phyloP scores from a whole-genome alignment of 2,113 vertebrate genomes.

The Argyrosomus japonicus region DNA sequence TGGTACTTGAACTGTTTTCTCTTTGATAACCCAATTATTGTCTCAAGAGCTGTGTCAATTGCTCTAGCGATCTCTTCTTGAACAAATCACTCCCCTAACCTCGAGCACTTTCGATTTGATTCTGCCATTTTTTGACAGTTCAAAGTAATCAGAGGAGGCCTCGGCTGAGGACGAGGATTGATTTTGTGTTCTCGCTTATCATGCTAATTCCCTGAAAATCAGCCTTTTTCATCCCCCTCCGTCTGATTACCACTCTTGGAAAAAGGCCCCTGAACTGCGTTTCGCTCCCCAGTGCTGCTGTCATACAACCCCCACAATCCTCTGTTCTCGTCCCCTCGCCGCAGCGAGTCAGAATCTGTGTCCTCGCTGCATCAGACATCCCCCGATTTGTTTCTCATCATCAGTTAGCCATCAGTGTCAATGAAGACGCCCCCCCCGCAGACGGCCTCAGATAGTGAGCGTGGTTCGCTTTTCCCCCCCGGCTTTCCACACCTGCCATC shows the following conservation, averaged over 20 bases:
- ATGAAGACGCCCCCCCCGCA: background rate
- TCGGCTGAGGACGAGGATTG: slow-evolving; percentile 98
- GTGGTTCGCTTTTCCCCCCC: background rate
- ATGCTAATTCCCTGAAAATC: slow-evolving; percentile 99
- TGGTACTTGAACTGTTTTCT: slow-evolving; percentile 99
- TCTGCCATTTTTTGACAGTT: slow-evolving; percentile 99
- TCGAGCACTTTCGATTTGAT: slow-evolving; percentile 99
- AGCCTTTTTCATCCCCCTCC: slow-evolving; percentile 99
- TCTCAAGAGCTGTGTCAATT: slow-evolving; percentile 99
- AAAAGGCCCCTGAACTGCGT: slow-evolving; percentile 93
- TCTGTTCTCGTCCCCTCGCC: slow-evolving; percentile 48
- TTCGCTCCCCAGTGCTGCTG: slow-evolving; percentile 80
- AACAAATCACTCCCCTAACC: slow-evolving; percentile 99
- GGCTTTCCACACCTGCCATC: background rate
- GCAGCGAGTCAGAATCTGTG: slow-evolving; percentile 10
- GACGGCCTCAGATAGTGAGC: background rate
- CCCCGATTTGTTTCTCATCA: slow-evolving; percentile 3
- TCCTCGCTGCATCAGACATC: slow-evolving; percentile 1
- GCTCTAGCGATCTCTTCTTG: slow-evolving; percentile 99
- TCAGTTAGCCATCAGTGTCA: slow-evolving; percentile 22
- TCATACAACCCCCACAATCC: slow-evolving; percentile 82
- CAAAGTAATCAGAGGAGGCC: slow-evolving; percentile 99
- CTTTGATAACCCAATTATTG: slow-evolving; percentile 99
- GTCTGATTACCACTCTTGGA: slow-evolving; percentile 93
- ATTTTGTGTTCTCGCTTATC: slow-evolving; percentile 99